A percentile compares a stretch with the other conserved stretches of the same genome.
Conservation (phyloP, 2,113 vertebrate genomes). For the Geococcyx californianus region DNA sequence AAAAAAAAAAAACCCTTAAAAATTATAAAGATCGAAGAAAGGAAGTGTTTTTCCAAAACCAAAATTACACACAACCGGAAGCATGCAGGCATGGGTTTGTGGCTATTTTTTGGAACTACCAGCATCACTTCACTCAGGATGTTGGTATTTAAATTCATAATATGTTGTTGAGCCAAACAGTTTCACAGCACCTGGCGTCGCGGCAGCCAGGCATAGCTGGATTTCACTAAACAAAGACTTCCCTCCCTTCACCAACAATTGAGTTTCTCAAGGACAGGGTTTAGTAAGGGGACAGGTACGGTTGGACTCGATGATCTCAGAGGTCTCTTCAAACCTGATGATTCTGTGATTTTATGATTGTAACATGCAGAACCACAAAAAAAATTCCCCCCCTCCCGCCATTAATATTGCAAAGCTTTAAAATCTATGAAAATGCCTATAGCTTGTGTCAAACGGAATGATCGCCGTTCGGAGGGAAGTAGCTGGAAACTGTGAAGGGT, state of each 20-base stretch:
- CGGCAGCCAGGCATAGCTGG: not conserved
- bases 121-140: not conserved
- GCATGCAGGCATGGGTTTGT: not conserved
- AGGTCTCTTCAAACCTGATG: no score
- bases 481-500: no score
- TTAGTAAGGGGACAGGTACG: no score
- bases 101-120: not conserved
- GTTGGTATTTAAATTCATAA: not conserved
- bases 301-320: no score
- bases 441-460: not conserved
- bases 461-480: not conserved
- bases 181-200: not conserved
- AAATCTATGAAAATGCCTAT: not conserved
- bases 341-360: no score
- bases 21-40: conserved; percentile 2
- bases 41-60: not conserved
- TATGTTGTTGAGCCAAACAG: not conserved
- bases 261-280: no score
- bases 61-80: not conserved
- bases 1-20: not conserved
- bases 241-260: not conserved
- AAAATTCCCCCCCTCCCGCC: not conserved
- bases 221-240: not conserved
- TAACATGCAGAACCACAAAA: not conserved
- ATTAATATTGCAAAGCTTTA: not conserved